Base-by-base conservation (phyloP, 2,797 vertebrate genomes). In the Aselliscus stoliczkanus region DNA sequence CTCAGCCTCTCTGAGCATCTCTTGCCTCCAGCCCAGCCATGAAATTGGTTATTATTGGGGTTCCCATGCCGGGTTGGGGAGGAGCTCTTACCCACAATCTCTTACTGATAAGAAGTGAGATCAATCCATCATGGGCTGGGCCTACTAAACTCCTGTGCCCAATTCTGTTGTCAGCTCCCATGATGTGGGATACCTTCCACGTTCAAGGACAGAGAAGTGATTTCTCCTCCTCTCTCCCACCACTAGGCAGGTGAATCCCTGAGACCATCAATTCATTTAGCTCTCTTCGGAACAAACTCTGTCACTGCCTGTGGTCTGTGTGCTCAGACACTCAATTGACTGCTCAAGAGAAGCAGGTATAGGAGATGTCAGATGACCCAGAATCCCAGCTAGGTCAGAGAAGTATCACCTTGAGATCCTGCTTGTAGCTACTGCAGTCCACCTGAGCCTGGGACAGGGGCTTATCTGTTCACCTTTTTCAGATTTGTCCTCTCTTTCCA, bases 31-130 rank as follows among this genome's bases (percentile, higher is more conserved):
- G 34, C 8, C 7, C 7, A 65, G 47, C 65, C 18, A 67, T 21
- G 20, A 34, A 0, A 0, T 7, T 2, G 65, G 6, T 37, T 47
- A 21, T 4, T 25, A 3, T 37, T 37, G 7, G 3, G 18, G n/a
- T 21, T 65, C 7, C 15, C 3, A 65, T 17, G 65, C 65, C 37
- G 34, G 65, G 7, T 9, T 34, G 4, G 7, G 3, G 17, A 14
- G 3, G 34, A 8, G n/a, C n/a, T 21, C 0, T 21, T 37, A 10
- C 15, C n/a, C 34, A 67, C n/a, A 37, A 4, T 11, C 4, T 4
- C 31, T 34, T n/a, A 18, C 42, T 34, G 7, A 65, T 20, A 7
- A 18, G 17, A 34, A 34, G 62, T n/a, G 1, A n/a, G 29, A 65
- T 17, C 62, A 13, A n/a, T 18, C 31, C 15, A n/a, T 47, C 2